These are phyloP conservation scores for Piscicola geometra DNA, from an alignment of 2,888 invertebrate genomes.

Conservation along the genomic window DNA sequence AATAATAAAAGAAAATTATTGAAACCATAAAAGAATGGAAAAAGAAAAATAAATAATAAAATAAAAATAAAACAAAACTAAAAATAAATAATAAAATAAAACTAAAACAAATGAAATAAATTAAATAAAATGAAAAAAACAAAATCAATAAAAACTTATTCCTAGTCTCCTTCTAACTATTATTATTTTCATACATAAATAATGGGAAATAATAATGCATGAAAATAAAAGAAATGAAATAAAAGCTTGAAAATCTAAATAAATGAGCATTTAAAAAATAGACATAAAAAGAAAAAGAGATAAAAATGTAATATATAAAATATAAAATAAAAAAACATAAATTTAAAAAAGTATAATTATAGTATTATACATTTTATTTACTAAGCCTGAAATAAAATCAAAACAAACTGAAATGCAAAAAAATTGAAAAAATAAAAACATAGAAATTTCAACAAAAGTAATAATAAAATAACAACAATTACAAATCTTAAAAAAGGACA, in stretches of 20 bases:
- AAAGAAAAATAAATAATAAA: background rate
- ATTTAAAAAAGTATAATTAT: too few species aligned
- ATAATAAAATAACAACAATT: too few species aligned
- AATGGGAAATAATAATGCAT: background rate
- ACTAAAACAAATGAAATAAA: background rate
- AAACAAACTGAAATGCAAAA: too few species aligned
- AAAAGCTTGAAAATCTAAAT: background rate
- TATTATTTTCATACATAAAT: too few species aligned
- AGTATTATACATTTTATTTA: too few species aligned
- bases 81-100: background rate
- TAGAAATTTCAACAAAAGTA: background rate
- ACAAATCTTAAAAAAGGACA: too few species aligned
- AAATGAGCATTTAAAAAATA: background rate
- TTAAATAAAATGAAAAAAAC: background rate
- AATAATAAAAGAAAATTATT: slow-evolving; percentile 2
- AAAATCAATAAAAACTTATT: too few species aligned
- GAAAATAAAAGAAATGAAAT: background rate
- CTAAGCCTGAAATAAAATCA: too few species aligned
- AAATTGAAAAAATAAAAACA: background rate
- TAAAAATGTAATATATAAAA: too few species aligned
- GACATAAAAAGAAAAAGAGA: background rate
- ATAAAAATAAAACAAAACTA: background rate
- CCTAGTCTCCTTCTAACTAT: too few species aligned
- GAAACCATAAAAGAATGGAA: background rate
- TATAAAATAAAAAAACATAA: too few species aligned